A percentile compares a stretch with the other conserved stretches of the same genome.
Evolutionary conservation across 2,113 vertebrate genomes (phyloP).

Genomic region (Indri indri): DNA sequence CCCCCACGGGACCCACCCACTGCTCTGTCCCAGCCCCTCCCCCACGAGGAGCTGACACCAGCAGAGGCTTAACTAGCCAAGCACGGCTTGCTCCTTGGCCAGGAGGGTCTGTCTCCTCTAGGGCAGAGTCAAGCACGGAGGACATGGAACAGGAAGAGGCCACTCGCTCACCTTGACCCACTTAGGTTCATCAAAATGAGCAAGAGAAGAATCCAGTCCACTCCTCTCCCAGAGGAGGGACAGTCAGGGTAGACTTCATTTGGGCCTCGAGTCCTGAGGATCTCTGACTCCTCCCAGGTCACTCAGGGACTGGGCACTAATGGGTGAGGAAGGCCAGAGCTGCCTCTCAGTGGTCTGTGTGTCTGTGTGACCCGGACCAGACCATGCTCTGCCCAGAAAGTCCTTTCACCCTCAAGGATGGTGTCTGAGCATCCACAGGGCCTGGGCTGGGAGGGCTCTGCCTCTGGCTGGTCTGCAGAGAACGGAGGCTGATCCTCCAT

Average conservation of each 20-base stretch:
- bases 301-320: too few relatives aligned
- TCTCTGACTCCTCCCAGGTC: too few relatives aligned
- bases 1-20: accelerated
- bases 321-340: too few relatives aligned
- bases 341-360: too few relatives aligned
- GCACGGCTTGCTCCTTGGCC: not conserved
- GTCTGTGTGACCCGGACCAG: too few relatives aligned
- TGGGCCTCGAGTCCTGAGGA: too few relatives aligned
- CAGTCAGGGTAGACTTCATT: too few relatives aligned
- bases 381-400: not conserved
- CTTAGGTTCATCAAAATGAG: not conserved
- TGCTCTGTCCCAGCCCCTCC: not conserved
- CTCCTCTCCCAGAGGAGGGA: not conserved
- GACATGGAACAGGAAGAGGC: accelerated
- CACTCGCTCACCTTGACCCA: not conserved
- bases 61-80: not conserved
- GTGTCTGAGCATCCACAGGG: not conserved
- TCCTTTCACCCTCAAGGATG: not conserved
- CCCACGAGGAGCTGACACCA: not conserved
- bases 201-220: not conserved
- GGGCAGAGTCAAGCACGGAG: not conserved
- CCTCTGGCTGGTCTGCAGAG: not conserved
- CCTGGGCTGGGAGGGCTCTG: not conserved
- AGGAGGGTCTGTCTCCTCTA: not conserved
- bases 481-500: too few relatives aligned